Conservation (phyloP, 2,797 vertebrate species). For the Acridotheres tristis region DNA sequence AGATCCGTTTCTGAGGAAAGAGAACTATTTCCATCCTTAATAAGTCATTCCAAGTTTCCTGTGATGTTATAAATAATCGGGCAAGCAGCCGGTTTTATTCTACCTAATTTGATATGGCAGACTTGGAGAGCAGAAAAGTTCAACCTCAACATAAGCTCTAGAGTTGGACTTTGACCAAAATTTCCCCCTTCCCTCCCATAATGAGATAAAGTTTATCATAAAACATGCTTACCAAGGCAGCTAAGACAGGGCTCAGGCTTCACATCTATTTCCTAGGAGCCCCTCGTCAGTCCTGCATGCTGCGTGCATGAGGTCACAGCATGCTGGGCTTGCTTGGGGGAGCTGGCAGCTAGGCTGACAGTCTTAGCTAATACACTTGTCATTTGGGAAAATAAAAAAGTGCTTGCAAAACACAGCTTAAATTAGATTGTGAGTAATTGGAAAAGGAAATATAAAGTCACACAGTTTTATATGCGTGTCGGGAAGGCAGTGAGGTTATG, state of each 20-base stretch:
- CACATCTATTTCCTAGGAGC: constrained; percentile 62
- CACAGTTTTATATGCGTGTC: constrained; percentile 8
- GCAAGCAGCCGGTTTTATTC: constrained; percentile 75
- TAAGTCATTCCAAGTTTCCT: constrained; percentile 79
- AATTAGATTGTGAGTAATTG: constrained; percentile 61
- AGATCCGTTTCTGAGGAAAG: constrained; percentile 68
- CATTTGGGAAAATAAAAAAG: constrained; percentile 61
- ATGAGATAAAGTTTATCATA: constrained; percentile 74
- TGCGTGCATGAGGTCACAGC: constrained; percentile 67
- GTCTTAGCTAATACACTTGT: constrained; percentile 71
- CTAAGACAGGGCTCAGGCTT: constrained; percentile 51
- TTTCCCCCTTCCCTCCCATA: constrained; percentile 34
- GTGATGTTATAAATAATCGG: constrained; percentile 81
- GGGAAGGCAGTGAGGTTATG: background rate
- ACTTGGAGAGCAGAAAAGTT: constrained; percentile 69
- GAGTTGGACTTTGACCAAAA: constrained; percentile 67
- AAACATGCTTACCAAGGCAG: constrained; percentile 49
- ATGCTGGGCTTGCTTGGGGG: constrained; percentile 52
- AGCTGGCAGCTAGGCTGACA: constrained; percentile 54
- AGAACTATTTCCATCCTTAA: constrained; percentile 79
- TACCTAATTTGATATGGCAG: constrained; percentile 78
- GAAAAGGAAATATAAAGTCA: constrained; percentile 70
- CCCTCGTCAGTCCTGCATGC: background rate
- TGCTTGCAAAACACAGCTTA: constrained; percentile 65
- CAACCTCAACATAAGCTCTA: constrained; percentile 68